phyloP scores from a whole-genome alignment of 2,113 vertebrate genomes.

The Meriones unguiculatus region DNA sequence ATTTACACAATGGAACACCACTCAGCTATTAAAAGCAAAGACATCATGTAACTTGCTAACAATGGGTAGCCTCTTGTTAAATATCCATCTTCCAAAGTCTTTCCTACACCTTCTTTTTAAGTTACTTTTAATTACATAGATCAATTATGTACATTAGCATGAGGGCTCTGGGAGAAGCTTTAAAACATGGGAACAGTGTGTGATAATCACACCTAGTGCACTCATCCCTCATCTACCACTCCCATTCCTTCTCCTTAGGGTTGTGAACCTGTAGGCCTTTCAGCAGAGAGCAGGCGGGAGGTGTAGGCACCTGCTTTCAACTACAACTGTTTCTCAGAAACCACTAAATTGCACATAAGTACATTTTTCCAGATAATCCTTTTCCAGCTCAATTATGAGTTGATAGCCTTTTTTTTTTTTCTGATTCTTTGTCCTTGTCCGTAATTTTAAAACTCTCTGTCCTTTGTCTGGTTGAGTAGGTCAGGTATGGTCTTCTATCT shows the following conservation, averaged over 20 bases:
- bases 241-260: too few relatives aligned
- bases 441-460: not conserved
- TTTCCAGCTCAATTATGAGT: not conserved
- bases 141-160: not conserved
- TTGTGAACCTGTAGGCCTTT: not conserved
- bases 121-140: not conserved
- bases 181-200: not conserved
- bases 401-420: not conserved
- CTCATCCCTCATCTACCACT: rapidly evolving
- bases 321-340: not conserved
- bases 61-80: not conserved
- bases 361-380: not conserved
- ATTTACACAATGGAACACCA: too few relatives aligned
- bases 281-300: not conserved
- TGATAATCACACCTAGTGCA: not conserved
- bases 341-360: not conserved
- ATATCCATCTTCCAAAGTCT: not conserved
- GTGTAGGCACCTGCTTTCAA: not conserved
- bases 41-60: too few relatives aligned
- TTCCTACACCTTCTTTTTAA: not conserved
- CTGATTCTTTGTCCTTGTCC: not conserved
- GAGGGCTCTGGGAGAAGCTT: not conserved
- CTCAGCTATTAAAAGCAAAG: too few relatives aligned
- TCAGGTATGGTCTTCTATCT: slow-evolving; percentile 47
- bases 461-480: not conserved